These are phyloP conservation scores for Circaetus cinerascens DNA, from an alignment of 2,113 vertebrate species.

Conservation along the genomic window DNA sequence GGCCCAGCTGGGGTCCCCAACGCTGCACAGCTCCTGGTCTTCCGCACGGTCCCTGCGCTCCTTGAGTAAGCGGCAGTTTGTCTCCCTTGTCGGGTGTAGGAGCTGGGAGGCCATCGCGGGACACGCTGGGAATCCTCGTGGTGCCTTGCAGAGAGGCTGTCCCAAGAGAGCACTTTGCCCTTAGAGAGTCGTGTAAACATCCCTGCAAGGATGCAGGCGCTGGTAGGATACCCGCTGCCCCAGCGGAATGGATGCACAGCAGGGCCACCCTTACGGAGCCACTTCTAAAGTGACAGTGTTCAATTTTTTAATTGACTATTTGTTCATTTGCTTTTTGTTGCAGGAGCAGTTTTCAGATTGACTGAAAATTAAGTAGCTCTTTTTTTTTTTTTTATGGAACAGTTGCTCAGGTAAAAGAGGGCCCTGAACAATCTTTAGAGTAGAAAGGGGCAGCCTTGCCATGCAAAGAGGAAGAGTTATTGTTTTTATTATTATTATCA, in stretches of 20 bases:
- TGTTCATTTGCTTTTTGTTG: not conserved
- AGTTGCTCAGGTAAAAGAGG: not conserved
- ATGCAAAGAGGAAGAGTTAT: conserved; percentile 49
- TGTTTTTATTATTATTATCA: not conserved
- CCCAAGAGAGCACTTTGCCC: not conserved
- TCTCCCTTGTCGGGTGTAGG: not conserved
- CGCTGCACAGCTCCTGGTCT: not conserved
- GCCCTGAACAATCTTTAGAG: not conserved
- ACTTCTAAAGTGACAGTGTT: not conserved
- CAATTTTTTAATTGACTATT: not conserved
- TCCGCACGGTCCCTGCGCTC: not conserved
- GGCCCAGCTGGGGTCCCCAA: not conserved
- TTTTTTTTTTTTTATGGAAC: not conserved
- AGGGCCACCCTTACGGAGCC: not conserved
- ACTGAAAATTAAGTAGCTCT: not conserved
- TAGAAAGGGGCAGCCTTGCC: conserved; percentile 31
- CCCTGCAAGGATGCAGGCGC: not conserved
- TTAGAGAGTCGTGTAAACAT: not conserved
- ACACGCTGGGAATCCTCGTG: accelerated
- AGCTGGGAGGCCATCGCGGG: not conserved
- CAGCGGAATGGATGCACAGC: not conserved
- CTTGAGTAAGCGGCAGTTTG: not conserved
- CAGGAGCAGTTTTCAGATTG: not conserved
- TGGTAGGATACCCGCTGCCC: not conserved
- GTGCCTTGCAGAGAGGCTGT: not conserved